Evolutionary conservation across 64 coral and sea anemone genomes (phyloP).

Genomic region (Acropora yongei): DNA sequence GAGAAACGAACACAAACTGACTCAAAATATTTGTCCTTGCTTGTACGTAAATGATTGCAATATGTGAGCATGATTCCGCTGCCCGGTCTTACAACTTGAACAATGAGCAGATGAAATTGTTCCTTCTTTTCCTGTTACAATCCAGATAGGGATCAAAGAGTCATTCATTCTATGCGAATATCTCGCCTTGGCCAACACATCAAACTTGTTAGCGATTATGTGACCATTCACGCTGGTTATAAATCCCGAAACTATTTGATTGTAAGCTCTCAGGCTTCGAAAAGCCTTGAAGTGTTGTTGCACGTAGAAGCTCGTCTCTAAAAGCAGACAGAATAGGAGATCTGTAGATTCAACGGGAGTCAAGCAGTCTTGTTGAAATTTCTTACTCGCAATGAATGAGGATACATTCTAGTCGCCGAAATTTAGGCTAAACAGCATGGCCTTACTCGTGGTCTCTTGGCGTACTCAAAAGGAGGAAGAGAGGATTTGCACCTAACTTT

Average conservation of each 20-base stretch:
- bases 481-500: too few relatives aligned
- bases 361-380: background rate
- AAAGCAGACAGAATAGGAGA: background rate
- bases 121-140: too few relatives aligned
- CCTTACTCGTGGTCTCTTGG: too few relatives aligned
- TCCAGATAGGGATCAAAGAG: background rate
- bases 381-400: background rate
- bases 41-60: background rate
- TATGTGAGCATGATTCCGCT: slow-evolving; percentile 38
- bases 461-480: too few relatives aligned
- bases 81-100: slow-evolving; percentile 25
- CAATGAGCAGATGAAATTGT: slow-evolving; percentile 8
- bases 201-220: slow-evolving; percentile 15
- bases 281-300: background rate
- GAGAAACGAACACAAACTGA: background rate
- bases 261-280: too few relatives aligned
- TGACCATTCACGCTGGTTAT: slow-evolving; percentile 20
- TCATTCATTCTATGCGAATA: slow-evolving; percentile 33
- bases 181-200: slow-evolving; percentile 23
- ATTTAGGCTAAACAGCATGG: background rate
- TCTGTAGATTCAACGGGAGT: background rate
- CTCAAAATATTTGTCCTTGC: slow-evolving; percentile 22
- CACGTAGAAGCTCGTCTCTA: background rate
- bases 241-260: too few relatives aligned
- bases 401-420: background rate